A percentile compares a stretch with the other conserved stretches of the same genome.
phyloP scores from a whole-genome alignment of 2,113 vertebrate species.

The Xenopus tropicalis region DNA sequence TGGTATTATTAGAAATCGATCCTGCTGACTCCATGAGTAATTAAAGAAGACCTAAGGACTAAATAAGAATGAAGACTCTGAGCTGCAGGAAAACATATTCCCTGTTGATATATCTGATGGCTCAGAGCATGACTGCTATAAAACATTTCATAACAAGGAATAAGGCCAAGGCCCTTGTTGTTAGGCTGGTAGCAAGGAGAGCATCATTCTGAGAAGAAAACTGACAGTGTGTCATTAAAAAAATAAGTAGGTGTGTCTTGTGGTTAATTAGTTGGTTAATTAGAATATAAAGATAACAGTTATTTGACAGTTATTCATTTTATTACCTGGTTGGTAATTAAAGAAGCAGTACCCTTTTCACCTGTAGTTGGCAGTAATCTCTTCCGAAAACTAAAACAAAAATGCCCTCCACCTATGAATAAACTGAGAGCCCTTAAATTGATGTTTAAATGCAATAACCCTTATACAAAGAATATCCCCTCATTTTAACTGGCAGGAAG shows the following conservation, averaged over 20 bases:
- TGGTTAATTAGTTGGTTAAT: not conserved
- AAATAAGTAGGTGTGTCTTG: not conserved
- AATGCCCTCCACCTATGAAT: no score
- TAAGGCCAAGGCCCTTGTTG: not conserved
- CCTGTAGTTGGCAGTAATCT: no score
- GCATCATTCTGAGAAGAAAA: not conserved
- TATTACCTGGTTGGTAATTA: no score
- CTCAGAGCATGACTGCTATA: not conserved
- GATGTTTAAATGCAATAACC: no score
- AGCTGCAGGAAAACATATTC: not conserved
- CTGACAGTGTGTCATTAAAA: not conserved
- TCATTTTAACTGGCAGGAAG: no score
- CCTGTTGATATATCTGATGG: not conserved
- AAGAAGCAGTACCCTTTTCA: no score
- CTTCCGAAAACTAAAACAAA: no score
- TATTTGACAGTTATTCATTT: no score
- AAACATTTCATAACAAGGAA: not conserved
- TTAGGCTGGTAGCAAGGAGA: not conserved
- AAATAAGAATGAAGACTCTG: not conserved
- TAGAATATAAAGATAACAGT: not conserved
- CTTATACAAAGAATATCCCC: no score
- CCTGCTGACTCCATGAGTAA: not conserved
- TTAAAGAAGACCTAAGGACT: constrained; percentile 1
- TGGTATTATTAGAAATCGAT: constrained; percentile 1
- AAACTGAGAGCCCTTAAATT: no score